Percentiles rank a stretch among this genome's conserved stretches.
Conservation (phyloP, 2,888 invertebrate species). For the Acanthococcus lagerstroemiae region DNA sequence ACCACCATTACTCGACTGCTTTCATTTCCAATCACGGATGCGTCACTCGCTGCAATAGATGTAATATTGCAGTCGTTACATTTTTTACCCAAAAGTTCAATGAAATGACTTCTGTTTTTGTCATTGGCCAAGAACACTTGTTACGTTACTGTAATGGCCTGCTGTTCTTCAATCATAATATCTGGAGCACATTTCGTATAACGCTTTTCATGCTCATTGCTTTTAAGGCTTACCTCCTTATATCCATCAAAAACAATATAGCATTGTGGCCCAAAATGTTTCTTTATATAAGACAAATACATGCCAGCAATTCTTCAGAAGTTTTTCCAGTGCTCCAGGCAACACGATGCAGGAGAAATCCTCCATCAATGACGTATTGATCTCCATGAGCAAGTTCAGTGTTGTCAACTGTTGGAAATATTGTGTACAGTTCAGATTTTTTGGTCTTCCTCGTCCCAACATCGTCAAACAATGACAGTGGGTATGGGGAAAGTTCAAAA, state of each 20-base stretch:
- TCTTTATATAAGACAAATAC: conserved; percentile 14
- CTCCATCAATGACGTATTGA: conserved; percentile 38
- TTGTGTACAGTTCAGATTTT: conserved; percentile 9
- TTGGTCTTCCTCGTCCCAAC: conserved; percentile 10
- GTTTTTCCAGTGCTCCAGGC: background rate
- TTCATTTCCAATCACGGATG: no score
- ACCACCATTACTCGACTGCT: no score
- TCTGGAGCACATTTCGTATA: no score
- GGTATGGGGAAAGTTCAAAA: conserved; percentile 34
- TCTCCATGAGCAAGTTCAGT: background rate
- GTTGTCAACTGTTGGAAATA: background rate
- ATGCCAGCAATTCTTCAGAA: background rate
- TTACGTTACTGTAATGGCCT: no score
- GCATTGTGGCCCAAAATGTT: no score
- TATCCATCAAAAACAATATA: conserved; percentile 4
- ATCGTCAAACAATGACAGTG: conserved; percentile 33
- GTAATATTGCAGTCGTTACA: no score
- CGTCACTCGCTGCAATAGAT: no score
- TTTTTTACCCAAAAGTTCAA: no score
- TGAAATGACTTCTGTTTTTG: no score
- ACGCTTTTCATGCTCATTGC: no score
- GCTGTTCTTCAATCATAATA: no score
- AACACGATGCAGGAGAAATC: conserved; percentile 33
- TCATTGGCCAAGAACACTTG: no score
- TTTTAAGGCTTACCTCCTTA: background rate